Evolutionary conservation across 2,113 vertebrate species (phyloP).

Genomic region (Toxostoma redivivum): DNA sequence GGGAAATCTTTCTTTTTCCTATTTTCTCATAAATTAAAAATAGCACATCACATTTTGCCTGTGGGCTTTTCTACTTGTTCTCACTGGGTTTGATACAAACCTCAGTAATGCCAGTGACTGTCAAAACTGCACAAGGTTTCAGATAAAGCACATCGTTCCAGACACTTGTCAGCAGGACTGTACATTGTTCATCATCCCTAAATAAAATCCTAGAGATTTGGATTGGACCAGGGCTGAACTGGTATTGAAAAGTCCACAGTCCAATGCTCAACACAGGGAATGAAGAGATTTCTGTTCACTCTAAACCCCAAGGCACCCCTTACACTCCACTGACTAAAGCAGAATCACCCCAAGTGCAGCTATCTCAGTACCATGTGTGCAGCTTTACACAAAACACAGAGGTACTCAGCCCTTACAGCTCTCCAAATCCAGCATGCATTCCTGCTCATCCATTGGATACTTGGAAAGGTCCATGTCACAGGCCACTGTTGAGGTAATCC

Average conservation of each 20-base stretch:
- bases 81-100: background rate
- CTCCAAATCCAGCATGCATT: constrained; percentile 94
- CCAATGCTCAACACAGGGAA: background rate
- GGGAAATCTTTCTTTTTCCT: background rate
- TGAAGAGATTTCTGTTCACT: background rate
- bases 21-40: background rate
- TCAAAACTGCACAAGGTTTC: background rate
- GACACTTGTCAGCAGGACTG: background rate
- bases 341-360: background rate
- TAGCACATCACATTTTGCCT: background rate
- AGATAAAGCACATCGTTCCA: background rate
- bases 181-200: background rate
- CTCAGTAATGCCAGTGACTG: background rate
- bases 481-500: constrained; percentile 93
- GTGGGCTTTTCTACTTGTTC: background rate
- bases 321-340: background rate
- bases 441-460: constrained; percentile 97
- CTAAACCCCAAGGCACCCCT: background rate
- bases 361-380: background rate
- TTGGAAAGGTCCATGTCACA: constrained; percentile 99
- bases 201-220: background rate
- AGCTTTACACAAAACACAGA: background rate
- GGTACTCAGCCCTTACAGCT: constrained; percentile 85
- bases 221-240: background rate
- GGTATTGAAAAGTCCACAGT: background rate